A percentile compares a stretch with the other conserved stretches of the same genome.
These are phyloP conservation scores for Amyelois transitella DNA, from an alignment of 1,140 invertebrate genomes.

Conservation along the genomic window DNA sequence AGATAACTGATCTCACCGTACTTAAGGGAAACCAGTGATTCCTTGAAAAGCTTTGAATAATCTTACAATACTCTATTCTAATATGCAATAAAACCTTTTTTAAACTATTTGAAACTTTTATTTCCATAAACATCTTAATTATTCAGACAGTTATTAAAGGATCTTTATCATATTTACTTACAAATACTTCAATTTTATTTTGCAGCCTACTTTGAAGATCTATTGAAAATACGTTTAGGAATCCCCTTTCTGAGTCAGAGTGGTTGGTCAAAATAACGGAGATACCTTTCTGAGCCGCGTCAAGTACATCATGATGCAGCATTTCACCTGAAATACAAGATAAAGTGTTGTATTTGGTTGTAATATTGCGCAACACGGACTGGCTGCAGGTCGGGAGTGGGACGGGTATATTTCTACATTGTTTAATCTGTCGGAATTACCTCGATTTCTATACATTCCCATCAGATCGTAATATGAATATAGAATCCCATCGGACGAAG, in stretches of 20 bases:
- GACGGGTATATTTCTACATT: no score
- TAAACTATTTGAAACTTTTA: conserved; percentile 15
- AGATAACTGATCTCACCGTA: conserved; percentile 36
- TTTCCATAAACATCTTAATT: conserved; percentile 11
- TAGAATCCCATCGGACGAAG: no score
- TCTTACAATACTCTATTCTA: background rate
- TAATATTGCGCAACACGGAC: no score
- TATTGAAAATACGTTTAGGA: conserved; percentile 77
- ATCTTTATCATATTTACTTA: conserved; percentile 86
- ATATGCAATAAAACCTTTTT: conserved; percentile 6
- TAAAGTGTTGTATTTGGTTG: no score
- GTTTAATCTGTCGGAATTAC: no score
- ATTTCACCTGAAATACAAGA: conserved; percentile 84
- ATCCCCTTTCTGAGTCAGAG: conserved; percentile 96
- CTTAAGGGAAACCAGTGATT: background rate
- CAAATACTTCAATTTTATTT: conserved; percentile 77
- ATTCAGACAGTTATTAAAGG: conserved; percentile 75
- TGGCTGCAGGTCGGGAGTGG: no score
- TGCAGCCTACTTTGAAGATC: conserved; percentile 73
- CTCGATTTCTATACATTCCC: no score
- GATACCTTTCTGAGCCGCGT: conserved; percentile 84
- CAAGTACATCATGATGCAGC: conserved; percentile 96
- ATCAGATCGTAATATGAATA: no score
- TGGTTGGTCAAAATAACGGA: conserved; percentile 95
- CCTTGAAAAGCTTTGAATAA: no score